These are phyloP conservation scores for Mormyrus iriodes DNA, from an alignment of 2,113 vertebrate genomes.

Conservation along the genomic window DNA sequence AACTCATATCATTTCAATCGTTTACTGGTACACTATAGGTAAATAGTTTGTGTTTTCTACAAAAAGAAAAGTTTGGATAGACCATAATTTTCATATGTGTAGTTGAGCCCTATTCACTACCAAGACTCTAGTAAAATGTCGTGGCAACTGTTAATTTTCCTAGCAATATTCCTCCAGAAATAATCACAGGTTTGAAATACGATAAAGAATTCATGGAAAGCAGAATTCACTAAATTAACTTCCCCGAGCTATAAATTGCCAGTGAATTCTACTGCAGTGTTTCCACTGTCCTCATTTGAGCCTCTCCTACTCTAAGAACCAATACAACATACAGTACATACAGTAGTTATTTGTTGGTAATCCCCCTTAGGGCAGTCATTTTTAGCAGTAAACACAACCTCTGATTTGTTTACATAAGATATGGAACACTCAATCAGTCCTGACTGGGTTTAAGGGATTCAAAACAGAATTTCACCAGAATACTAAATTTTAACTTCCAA, in stretches of 20 bases:
- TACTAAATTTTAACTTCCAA: background rate
- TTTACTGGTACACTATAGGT: background rate
- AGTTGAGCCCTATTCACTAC: background rate
- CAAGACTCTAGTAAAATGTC: background rate
- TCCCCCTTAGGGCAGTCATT: background rate
- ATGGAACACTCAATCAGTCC: background rate
- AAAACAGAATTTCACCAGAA: background rate
- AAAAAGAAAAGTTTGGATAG: background rate
- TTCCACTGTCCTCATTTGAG: background rate
- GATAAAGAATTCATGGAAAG: background rate
- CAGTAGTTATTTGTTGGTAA: background rate
- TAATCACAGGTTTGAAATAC: background rate
- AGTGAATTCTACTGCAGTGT: background rate
- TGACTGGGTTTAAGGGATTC: background rate
- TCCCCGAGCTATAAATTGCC: background rate
- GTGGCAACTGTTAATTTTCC: background rate
- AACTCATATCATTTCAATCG: background rate
- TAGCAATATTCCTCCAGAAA: background rate
- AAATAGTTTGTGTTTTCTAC: background rate
- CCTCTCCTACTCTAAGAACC: background rate
- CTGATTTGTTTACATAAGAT: background rate
- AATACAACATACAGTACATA: slow-evolving; percentile 2
- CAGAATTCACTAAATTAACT: background rate
- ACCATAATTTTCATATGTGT: background rate
- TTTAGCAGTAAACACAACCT: background rate